phyloP scores from a whole-genome alignment of 2,888 invertebrate species.

The Thymelicus acteon region DNA sequence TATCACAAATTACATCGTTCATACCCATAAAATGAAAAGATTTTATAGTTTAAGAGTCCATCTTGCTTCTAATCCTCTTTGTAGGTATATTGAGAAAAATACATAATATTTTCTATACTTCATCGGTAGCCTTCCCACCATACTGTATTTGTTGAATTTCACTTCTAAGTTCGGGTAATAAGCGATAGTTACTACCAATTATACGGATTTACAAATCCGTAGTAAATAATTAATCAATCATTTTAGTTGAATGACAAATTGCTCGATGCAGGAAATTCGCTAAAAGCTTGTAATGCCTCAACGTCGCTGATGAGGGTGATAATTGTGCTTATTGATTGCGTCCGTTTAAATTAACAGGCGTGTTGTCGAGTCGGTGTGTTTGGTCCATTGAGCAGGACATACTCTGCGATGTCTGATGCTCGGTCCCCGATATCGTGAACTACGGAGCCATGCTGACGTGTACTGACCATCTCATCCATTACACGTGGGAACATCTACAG shows the following conservation, averaged over 20 bases:
- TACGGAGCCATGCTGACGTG: constrained; percentile 7
- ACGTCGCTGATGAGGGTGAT: constrained; percentile 55
- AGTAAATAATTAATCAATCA: constrained; percentile 33
- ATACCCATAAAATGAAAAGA: too few relatives aligned
- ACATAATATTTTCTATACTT: too few relatives aligned
- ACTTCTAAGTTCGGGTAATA: too few relatives aligned
- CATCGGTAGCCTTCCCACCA: too few relatives aligned
- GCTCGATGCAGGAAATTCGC: constrained; percentile 42
- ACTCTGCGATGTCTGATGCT: constrained; percentile 57
- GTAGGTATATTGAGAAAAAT: too few relatives aligned
- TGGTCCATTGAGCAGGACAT: constrained; percentile 60
- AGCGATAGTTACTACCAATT: neutral
- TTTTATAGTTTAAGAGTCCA: too few relatives aligned
- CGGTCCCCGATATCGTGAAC: constrained; percentile 39
- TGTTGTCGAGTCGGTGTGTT: constrained; percentile 66
- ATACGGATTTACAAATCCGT: neutral
- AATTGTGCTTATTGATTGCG: constrained; percentile 72
- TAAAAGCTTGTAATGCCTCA: constrained; percentile 55
- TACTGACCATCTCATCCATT: constrained; percentile 48
- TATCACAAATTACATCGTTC: too few relatives aligned
- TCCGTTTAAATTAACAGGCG: constrained; percentile 75
- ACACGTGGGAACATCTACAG: constrained; percentile 54
- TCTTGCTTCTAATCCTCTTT: too few relatives aligned
- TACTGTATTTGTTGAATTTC: too few relatives aligned
- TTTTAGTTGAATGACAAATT: constrained; percentile 39